A percentile compares a stretch with the other conserved stretches of the same genome.
Conservation (phyloP, 2,113 vertebrate genomes). For the Pterophyllum scalare region DNA sequence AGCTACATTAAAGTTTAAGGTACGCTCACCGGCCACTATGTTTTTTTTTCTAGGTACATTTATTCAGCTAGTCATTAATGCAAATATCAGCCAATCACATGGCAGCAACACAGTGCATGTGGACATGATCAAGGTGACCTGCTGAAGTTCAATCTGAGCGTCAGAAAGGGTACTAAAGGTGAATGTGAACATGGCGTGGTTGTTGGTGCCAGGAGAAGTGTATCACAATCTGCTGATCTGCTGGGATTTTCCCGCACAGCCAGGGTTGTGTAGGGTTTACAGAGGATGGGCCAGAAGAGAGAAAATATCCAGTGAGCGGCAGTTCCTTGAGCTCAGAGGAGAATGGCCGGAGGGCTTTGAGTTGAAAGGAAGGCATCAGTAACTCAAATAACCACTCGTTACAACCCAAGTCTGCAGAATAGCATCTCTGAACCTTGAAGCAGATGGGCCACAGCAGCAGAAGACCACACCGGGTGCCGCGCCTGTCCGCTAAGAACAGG, state of each 20-base stretch:
- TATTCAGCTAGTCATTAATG: not conserved
- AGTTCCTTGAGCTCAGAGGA: not conserved
- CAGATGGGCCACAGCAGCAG: not conserved
- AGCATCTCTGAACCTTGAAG: not conserved
- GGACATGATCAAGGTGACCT: not conserved
- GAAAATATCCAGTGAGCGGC: too few species aligned
- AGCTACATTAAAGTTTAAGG: too few species aligned
- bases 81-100: not conserved
- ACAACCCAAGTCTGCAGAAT: not conserved
- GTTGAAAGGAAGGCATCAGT: not conserved
- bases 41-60: not conserved
- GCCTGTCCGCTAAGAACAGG: not conserved
- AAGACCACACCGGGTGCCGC: not conserved
- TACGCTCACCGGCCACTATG: not conserved
- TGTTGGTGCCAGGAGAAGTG: not conserved
- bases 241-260: not conserved
- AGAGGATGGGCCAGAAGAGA: not conserved
- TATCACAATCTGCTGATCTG: not conserved
- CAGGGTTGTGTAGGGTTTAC: not conserved
- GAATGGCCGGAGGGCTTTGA: not conserved
- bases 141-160: not conserved
- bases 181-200: not conserved
- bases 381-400: not conserved
- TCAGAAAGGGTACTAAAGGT: not conserved
- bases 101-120: not conserved